Evolutionary conservation across 2,113 vertebrate species (phyloP), one percentile per base, ranked within the genome.

Genomic region (Barnardius zonarius): DNA sequence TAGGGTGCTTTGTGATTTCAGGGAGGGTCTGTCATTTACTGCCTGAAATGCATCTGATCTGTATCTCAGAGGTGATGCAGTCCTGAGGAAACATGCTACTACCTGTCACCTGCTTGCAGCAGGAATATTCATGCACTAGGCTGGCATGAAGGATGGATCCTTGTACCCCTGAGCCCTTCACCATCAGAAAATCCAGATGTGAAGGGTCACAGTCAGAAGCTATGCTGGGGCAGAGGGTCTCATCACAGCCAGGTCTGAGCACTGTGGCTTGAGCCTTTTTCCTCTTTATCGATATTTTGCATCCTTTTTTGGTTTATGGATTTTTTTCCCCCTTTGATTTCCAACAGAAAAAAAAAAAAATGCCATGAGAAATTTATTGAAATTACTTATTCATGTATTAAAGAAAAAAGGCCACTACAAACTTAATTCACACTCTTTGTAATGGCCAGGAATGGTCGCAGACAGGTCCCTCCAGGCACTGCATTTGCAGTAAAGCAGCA

Each of bases 21-120:
- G 83, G 83, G 76, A 77, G 79, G 54, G 92, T 93, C 67, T 94
- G 67, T 76, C 79, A 66, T 49, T 73, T 92, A 28, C 67, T 69
- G 54, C 52, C 59, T 49, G 75, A 88, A 93, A 93, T 14, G 41
- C 49, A n/a, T 83, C 70, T 69, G 75, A 92, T 92, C 79, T 66
- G 48, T 92, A 14, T 55, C 87, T 64, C 92, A 76, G 78, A 87
- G 62, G 62, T 61, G 78, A 25, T 57, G 51, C 54, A 41, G 49
- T 66, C 33, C 59, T 5, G 17, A 41, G 35, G 49, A 91, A 93
- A 74, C 24, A 55, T 11, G 11, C 33, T 52, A 6, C 23, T 82
- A 54, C 18, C 4, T 20, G 3, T 75, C 77, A 63, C 61, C 24
- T 2, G 1, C 63, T 39, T 61, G 52, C 48, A 82, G 62, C n/a